A percentile compares a stretch with the other conserved stretches of the same genome.
phyloP scores from a whole-genome alignment of 2,113 vertebrate genomes.

The Labeo rohita region DNA sequence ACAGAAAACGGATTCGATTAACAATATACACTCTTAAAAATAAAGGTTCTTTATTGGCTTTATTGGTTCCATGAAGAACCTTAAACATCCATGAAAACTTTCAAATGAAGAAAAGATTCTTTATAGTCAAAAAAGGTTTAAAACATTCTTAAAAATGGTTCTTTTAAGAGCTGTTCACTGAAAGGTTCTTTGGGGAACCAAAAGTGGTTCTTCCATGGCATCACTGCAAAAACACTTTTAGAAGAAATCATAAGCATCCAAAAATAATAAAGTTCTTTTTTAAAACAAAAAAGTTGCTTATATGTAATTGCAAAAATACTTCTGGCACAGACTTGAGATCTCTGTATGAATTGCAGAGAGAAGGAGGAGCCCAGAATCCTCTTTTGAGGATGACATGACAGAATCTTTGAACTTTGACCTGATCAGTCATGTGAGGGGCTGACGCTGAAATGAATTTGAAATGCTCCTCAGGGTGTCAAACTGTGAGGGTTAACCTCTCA shows the following conservation, averaged over 20 bases:
- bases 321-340: not conserved
- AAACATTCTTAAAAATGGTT: no score
- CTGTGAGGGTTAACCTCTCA: conserved; percentile 74
- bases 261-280: not conserved
- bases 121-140: no score
- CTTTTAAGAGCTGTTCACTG: no score
- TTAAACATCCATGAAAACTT: no score
- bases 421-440: conserved; percentile 58
- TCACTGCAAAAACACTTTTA: no score
- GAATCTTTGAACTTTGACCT: conserved; percentile 68
- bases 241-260: no score
- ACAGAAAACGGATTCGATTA: not conserved
- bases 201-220: no score
- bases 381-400: conserved; percentile 30
- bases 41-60: no score
- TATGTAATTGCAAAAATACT: not conserved
- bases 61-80: no score
- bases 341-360: not conserved
- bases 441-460: conserved; percentile 72
- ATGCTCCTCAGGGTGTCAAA: conserved; percentile 70
- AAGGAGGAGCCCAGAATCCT: conserved; percentile 10
- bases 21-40: not conserved
- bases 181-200: no score
- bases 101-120: no score
- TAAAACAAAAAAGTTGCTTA: not conserved